Conservation (phyloP, 2,113 vertebrate genomes). For the Aix galericulata region DNA sequence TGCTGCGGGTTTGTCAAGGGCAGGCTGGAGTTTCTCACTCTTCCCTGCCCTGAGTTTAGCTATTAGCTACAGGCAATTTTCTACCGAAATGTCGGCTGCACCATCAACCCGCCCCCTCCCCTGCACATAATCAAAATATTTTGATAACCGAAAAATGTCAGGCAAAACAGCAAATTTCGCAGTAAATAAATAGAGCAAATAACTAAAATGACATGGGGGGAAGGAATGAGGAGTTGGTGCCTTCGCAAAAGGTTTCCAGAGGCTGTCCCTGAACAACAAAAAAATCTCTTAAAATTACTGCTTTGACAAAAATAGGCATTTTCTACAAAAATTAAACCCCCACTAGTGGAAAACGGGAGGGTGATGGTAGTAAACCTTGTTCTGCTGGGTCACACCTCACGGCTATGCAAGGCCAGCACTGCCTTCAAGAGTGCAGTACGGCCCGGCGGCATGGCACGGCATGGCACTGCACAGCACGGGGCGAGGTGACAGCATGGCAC, state of each 20-base stretch:
- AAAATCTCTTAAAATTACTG: background rate
- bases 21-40: conserved; percentile 22
- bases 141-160: conserved; percentile 48
- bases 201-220: background rate
- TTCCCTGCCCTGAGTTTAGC: background rate
- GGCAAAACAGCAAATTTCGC: conserved; percentile 31
- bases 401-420: background rate
- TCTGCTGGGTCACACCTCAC: background rate
- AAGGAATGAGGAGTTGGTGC: background rate
- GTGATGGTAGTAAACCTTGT: background rate
- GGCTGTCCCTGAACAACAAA: background rate
- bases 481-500: too few relatives aligned
- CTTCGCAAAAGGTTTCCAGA: background rate
- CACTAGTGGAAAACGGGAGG: background rate
- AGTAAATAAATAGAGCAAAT: conserved; percentile 49
- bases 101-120: background rate
- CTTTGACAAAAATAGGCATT: background rate
- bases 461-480: too few relatives aligned
- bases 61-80: background rate
- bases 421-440: rapidly evolving
- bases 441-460: background rate
- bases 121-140: conserved; percentile 57
- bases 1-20: background rate
- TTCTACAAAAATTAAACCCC: background rate
- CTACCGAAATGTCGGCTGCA: rapidly evolving